Percentiles rank a stretch among this genome's conserved stretches.
phyloP scores from a whole-genome alignment of 1,140 invertebrate genomes.

The Pentalonia nigronervosa region DNA sequence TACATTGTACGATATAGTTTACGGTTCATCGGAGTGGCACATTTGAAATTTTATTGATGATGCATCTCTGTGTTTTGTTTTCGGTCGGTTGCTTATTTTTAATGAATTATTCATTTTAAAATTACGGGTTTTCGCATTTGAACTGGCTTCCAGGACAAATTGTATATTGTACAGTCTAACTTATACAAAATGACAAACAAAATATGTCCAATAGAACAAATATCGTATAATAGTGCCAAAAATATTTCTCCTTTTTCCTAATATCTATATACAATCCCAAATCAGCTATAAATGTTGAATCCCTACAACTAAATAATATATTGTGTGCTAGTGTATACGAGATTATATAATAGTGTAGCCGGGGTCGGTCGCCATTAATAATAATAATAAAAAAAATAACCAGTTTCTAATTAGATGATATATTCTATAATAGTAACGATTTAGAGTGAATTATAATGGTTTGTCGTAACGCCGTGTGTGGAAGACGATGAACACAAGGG shows the following conservation, averaged over 20 bases:
- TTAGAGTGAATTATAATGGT: slow-evolving; percentile 8
- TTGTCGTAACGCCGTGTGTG: no score
- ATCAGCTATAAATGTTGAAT: background rate
- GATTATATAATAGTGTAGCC: background rate
- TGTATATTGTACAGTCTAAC: background rate
- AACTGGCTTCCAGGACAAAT: background rate
- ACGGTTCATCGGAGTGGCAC: background rate
- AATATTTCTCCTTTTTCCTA: background rate
- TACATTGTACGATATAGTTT: background rate
- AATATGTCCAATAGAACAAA: background rate
- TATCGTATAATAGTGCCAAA: background rate
- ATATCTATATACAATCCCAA: background rate
- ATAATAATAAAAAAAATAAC: slow-evolving; percentile 7
- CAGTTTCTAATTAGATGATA: slow-evolving; percentile 21
- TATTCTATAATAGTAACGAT: background rate
- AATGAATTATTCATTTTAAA: slow-evolving; percentile 20
- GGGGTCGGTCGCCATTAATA: background rate
- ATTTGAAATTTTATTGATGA: slow-evolving; percentile 25
- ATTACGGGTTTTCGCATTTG: slow-evolving; percentile 3
- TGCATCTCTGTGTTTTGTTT: background rate
- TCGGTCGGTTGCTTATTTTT: slow-evolving; percentile 1
- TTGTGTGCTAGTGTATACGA: background rate
- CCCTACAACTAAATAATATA: background rate
- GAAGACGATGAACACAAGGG: background rate
- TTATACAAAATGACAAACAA: background rate